Evolutionary conservation across 2,797 vertebrate species (phyloP).

Genomic region (Epinephelus coioides): DNA sequence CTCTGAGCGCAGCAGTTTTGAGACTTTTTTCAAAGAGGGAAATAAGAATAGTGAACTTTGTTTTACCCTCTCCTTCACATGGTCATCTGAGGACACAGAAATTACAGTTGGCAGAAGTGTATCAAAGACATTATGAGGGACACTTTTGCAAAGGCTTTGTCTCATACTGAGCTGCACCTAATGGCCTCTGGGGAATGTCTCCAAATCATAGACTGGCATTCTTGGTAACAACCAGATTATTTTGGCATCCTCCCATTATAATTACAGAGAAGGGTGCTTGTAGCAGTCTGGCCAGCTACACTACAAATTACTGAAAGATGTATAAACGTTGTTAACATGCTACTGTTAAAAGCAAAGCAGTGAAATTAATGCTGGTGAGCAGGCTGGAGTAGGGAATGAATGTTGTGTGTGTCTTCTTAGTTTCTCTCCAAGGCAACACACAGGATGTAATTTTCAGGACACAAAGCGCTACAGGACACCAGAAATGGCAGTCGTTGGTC

Average conservation of each 20-base stretch:
- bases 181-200: constrained; percentile 27
- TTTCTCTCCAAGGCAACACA: not conserved
- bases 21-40: constrained; percentile 8
- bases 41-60: constrained; percentile 57
- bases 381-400: not conserved
- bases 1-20: constrained; percentile 54
- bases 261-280: constrained; percentile 25
- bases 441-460: not conserved
- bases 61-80: constrained; percentile 47
- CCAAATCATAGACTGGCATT: constrained; percentile 25
- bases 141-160: not conserved
- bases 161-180: constrained; percentile 10
- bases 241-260: constrained; percentile 49
- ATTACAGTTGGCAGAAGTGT: constrained; percentile 17
- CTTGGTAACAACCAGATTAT: constrained; percentile 36
- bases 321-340: not conserved
- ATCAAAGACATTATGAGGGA: constrained; percentile 17
- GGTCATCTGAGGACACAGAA: constrained; percentile 55
- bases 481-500: not conserved
- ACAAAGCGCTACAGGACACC: not conserved
- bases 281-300: constrained; percentile 9
- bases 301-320: not conserved
- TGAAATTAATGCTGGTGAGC: not conserved
- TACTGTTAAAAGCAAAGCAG: constrained; percentile 1
- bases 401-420: not conserved